phyloP scores from a whole-genome alignment of 2,113 vertebrate genomes.

The Fregata magnificens region DNA sequence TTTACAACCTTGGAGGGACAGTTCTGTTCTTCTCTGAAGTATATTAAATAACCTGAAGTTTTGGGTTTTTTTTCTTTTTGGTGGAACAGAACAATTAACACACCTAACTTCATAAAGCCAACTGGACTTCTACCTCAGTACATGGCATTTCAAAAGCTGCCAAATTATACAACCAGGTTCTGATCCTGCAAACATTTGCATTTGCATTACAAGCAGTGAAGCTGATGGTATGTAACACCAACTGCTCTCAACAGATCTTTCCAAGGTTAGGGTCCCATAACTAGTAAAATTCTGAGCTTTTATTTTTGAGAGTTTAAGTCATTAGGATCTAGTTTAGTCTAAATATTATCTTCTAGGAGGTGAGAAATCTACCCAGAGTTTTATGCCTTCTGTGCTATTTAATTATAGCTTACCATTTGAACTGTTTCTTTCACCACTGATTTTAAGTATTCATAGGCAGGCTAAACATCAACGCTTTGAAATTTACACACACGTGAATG shows the following conservation, averaged over 20 bases:
- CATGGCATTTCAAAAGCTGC: background rate
- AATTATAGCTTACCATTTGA: background rate
- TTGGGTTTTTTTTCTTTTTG: background rate
- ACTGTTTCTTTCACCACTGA: background rate
- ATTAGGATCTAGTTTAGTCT: background rate
- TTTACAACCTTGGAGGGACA: background rate
- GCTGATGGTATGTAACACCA: background rate
- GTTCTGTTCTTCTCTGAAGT: background rate
- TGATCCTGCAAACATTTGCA: background rate
- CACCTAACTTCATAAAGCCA: background rate
- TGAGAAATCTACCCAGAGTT: background rate
- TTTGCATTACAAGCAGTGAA: background rate
- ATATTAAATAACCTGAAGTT: background rate
- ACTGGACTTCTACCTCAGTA: background rate
- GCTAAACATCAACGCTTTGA: background rate
- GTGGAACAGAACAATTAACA: background rate
- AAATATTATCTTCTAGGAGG: background rate
- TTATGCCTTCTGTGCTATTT: background rate
- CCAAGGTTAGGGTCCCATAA: background rate
- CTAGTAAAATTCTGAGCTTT: background rate
- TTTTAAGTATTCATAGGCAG: background rate
- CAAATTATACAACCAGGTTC: background rate
- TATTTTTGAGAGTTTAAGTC: background rate
- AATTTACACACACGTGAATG: background rate
- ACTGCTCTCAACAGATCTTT: background rate